These are phyloP conservation scores for Oreohelix idahoensis DNA, from an alignment of 1,140 invertebrate species.

Conservation along the genomic window DNA sequence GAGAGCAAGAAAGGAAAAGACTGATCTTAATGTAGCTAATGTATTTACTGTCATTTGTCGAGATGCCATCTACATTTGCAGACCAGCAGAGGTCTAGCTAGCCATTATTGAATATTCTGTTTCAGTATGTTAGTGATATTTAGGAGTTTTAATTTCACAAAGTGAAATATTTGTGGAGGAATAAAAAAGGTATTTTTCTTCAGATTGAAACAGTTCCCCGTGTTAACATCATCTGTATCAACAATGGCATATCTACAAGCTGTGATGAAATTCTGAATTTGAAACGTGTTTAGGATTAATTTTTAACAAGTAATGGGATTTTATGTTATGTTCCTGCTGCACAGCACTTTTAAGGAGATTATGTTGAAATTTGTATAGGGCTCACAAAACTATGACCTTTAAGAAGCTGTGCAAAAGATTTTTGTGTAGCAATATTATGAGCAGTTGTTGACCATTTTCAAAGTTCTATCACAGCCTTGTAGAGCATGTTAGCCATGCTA, in stretches of 20 bases:
- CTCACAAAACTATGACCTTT: not conserved
- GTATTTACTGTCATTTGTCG: not conserved
- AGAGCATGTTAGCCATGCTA: not conserved
- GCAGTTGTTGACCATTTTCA: not conserved
- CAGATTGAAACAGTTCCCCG: no score
- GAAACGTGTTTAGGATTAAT: no score
- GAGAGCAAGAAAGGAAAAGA: constrained; percentile 11
- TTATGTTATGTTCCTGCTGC: no score
- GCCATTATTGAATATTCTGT: not conserved
- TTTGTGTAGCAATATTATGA: not conserved
- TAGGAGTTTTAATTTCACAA: not conserved
- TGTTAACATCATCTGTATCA: not conserved
- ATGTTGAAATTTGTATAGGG: not conserved
- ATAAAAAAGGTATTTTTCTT: not conserved
- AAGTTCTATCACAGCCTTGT: no score
- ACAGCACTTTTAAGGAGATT: not conserved
- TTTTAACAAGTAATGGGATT: no score
- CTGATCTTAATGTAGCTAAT: not conserved
- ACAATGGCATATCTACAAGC: not conserved
- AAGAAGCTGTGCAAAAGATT: no score
- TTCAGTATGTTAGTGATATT: not conserved
- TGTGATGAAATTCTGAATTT: not conserved
- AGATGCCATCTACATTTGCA: not conserved
- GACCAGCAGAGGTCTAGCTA: not conserved
- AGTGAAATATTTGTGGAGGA: not conserved